A percentile compares a stretch with the other conserved stretches of the same genome.
These are phyloP conservation scores for Galerucella pusilla DNA, from an alignment of 2,888 invertebrate species.

Conservation along the genomic window DNA sequence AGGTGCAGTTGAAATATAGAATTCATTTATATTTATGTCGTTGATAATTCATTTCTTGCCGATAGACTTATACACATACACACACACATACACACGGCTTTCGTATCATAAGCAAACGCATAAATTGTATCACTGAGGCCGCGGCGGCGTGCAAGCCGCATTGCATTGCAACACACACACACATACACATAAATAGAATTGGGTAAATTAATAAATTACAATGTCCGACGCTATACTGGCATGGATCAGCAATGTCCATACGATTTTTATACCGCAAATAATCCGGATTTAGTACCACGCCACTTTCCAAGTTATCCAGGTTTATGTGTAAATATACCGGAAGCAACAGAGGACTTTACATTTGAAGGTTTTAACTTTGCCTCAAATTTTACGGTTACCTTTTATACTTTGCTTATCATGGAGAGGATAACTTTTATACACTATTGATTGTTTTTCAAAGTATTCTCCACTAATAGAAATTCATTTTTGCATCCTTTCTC, in stretches of 20 bases:
- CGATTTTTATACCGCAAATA: constrained; percentile 28
- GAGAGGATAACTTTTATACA: no score
- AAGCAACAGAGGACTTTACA: neutral
- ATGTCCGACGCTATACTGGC: constrained; percentile 23
- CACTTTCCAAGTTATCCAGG: neutral
- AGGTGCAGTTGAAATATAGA: constrained; percentile 57
- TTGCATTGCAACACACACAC: constrained; percentile 38
- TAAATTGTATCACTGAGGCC: constrained; percentile 46
- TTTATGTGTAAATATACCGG: neutral
- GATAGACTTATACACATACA: constrained; percentile 45
- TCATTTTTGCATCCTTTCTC: no score
- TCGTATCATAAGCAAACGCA: constrained; percentile 53
- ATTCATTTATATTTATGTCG: constrained; percentile 59
- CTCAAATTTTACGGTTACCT: no score
- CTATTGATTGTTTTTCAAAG: no score
- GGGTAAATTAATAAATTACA: constrained; percentile 51
- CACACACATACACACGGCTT: constrained; percentile 39
- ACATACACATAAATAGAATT: constrained; percentile 51
- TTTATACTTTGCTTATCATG: no score
- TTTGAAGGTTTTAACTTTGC: neutral
- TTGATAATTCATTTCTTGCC: constrained; percentile 54
- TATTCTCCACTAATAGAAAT: no score
- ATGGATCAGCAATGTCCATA: constrained; percentile 28
- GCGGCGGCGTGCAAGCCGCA: constrained; percentile 31
- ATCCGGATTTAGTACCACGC: constrained; percentile 19